Evolutionary conservation across 2,888 invertebrate species (phyloP), one percentile per base, ranked within the genome.

Genomic region (Caenorhabditis angaria): DNA sequence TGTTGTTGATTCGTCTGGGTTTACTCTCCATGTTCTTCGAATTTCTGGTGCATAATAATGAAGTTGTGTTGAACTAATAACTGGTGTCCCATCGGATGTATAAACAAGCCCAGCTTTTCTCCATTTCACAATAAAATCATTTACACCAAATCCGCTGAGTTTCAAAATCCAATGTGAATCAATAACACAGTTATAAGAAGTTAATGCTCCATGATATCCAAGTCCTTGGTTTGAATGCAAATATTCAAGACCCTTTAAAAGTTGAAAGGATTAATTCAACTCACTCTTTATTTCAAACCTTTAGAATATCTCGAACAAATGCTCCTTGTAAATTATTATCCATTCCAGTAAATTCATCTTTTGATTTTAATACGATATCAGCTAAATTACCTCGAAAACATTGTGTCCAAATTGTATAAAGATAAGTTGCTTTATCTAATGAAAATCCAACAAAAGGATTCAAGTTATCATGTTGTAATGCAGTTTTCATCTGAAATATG

Each of bases 91-190:
- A 57, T 79, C 79, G 18, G 58, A 55, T 0, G 80, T 79, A 18
- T 72, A 75, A 20, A 86, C 67, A n/a, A 80, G 76, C 27, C 79
- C 77, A 48, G 65, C 75, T 56, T 82, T 71, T 27, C 79, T 78
- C 68, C 73, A 73, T 47, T 73, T 73, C 6, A 65, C 48, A 14
- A 73, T 66, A 58, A 85, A 48, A 51, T 73, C 61, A 32, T 73
- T 68, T 18, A 78, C 66, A 14, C 85, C 84, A 58, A 83, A 85
- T n/a, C 86, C 86, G 59, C 80, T 78, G 14, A 86, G 61, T 66
- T 86, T 86, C 14, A 86, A 65, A 54, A 86, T 84, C 86, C 86
- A 86, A 64, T 86, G 86, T 10, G 81, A 78, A 59, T 86, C 85
- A 48, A 86, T 74, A 50, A 83, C 67, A 56, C 86, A 87, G 28